These are phyloP conservation scores for Nesogale talazaci DNA, from an alignment of 2,113 vertebrate genomes.

Conservation along the genomic window DNA sequence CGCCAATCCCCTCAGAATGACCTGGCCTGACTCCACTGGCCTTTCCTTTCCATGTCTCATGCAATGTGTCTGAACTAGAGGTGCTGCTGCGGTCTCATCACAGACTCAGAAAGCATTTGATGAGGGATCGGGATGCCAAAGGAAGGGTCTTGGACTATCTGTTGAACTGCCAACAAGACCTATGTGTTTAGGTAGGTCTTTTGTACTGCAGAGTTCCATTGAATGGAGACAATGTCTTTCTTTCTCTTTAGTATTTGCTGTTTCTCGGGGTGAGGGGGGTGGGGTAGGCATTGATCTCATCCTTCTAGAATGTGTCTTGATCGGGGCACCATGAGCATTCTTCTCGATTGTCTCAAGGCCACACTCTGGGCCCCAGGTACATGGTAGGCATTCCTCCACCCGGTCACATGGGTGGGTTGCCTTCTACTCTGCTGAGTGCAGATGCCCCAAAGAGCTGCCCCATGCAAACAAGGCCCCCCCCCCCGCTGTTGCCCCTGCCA, in stretches of 20 bases:
- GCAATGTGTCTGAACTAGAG: slow-evolving; percentile 43
- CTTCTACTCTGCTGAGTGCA: not conserved
- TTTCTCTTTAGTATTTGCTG: not conserved
- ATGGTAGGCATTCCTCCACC: not conserved
- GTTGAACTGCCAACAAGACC: not conserved
- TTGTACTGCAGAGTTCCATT: not conserved
- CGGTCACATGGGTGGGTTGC: not conserved
- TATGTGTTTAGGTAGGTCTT: not conserved
- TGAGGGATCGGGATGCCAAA: not conserved
- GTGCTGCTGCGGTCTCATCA: slow-evolving; percentile 21
- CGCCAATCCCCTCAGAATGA: not conserved
- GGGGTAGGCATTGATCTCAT: not conserved
- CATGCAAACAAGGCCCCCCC: not conserved
- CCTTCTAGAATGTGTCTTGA: not conserved
- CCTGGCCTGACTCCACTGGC: not conserved
- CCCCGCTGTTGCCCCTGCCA: not conserved
- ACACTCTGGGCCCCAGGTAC: not conserved
- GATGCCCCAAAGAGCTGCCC: not conserved
- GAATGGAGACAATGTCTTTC: not conserved
- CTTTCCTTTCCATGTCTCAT: not conserved
- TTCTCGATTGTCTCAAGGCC: not conserved
- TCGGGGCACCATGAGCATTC: not conserved
- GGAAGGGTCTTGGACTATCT: not conserved
- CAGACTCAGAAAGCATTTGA: not conserved
- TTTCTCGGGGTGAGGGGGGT: no score